Evolutionary conservation across 2,888 invertebrate species (phyloP).

Genomic region (Parnassius orleans): DNA sequence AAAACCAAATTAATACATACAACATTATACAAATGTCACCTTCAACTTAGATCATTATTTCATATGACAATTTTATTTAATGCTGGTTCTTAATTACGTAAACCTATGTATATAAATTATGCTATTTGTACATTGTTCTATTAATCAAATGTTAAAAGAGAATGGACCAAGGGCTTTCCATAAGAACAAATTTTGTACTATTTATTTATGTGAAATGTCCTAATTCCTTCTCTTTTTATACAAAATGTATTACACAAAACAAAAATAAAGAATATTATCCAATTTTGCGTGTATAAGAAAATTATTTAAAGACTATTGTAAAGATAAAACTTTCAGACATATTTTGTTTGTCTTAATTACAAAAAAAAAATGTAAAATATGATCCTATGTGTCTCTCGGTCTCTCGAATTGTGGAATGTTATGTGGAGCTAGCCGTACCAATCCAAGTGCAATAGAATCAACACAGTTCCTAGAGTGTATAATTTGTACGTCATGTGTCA

Average conservation of each 20-base stretch:
- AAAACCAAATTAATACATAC: no score
- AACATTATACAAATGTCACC: no score
- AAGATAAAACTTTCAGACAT: no score
- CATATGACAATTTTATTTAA: no score
- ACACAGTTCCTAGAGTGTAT: slow-evolving; percentile 25
- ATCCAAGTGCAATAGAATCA: slow-evolving; percentile 24
- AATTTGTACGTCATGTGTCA: neutral
- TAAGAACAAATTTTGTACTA: neutral
- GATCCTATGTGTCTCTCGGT: slow-evolving; percentile 17
- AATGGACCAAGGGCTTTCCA: neutral
- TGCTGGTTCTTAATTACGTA: neutral
- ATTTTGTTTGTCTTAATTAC: neutral
- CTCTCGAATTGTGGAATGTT: slow-evolving; percentile 13
- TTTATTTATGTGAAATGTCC: neutral
- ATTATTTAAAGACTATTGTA: no score
- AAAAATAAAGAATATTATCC: neutral
- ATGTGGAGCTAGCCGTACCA: slow-evolving; percentile 3
- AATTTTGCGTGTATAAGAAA: no score
- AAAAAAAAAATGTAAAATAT: neutral
- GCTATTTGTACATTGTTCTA: no score
- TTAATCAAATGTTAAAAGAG: slow-evolving; percentile 4
- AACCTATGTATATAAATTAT: neutral
- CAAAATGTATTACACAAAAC: neutral
- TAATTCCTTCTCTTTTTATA: slow-evolving; percentile 11
- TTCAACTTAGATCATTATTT: no score